A percentile compares a stretch with the other conserved stretches of the same genome.
Evolutionary conservation across 37 sponge, comb jelly and placozoan genomes (phyloP).

Genomic region (Aplysina aerophoba): DNA sequence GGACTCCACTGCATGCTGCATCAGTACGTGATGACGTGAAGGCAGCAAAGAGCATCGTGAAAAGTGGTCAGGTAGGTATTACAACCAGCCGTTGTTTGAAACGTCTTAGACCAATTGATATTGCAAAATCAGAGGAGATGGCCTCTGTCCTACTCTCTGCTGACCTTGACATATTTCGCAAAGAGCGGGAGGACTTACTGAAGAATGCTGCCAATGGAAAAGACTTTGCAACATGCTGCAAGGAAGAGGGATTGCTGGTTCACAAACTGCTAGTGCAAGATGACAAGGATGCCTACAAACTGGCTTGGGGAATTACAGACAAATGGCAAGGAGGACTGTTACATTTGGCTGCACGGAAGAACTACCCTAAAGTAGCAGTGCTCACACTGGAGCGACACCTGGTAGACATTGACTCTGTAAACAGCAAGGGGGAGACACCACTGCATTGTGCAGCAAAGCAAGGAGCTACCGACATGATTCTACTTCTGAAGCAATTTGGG

Average conservation of each 20-base stretch:
- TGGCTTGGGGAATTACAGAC: not conserved
- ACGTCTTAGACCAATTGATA: not conserved
- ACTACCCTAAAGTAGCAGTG: not conserved
- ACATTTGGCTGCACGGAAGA: not conserved
- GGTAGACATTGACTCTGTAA: not conserved
- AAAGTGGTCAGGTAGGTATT: not conserved
- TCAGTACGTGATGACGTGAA: not conserved
- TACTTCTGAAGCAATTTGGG: not conserved
- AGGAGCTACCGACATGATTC: not conserved
- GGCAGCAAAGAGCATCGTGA: not conserved
- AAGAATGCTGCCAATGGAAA: not conserved
- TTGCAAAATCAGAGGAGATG: not conserved
- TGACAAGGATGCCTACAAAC: not conserved
- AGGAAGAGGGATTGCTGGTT: not conserved
- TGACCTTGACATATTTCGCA: not conserved
- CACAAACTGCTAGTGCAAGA: not conserved
- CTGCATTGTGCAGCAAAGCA: not conserved
- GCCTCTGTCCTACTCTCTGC: not conserved
- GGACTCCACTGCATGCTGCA: conserved; percentile 3
- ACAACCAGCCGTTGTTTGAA: not conserved
- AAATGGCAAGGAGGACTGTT: not conserved
- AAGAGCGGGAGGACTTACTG: not conserved
- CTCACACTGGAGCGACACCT: not conserved
- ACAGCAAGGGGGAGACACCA: not conserved
- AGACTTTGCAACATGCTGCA: not conserved